Evolutionary conservation across 2,113 vertebrate genomes (phyloP).

Genomic region (Daboia siamensis): DNA sequence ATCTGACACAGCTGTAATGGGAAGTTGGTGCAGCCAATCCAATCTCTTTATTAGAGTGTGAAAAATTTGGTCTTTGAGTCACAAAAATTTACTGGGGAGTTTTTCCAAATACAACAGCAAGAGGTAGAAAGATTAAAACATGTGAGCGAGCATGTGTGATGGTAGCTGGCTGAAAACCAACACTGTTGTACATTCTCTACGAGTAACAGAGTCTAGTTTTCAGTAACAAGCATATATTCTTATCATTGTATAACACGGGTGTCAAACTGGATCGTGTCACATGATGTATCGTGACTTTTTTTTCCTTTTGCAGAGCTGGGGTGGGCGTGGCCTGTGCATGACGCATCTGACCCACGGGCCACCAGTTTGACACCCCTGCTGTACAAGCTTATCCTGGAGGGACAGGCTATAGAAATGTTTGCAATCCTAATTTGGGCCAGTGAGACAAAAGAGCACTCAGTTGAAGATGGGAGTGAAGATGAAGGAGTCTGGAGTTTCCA

Average conservation of each 20-base stretch:
- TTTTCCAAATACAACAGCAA: neutral
- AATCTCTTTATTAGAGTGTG: neutral
- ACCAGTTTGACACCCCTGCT: too few species aligned
- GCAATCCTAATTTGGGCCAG: neutral
- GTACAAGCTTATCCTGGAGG: neutral
- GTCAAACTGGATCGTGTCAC: too few species aligned
- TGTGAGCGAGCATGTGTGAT: neutral
- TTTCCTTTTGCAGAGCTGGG: too few species aligned
- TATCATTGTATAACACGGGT: neutral
- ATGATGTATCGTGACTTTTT: too few species aligned
- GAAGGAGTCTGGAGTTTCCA: constrained; percentile 23
- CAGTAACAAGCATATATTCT: neutral
- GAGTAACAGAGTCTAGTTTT: neutral
- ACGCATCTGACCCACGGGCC: too few species aligned
- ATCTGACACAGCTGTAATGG: neutral
- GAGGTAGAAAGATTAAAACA: neutral
- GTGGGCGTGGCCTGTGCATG: too few species aligned
- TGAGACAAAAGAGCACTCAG: neutral
- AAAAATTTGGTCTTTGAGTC: neutral
- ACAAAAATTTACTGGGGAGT: neutral
- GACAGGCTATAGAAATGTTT: neutral
- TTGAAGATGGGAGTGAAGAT: neutral
- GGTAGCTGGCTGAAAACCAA: neutral
- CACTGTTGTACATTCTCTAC: neutral
- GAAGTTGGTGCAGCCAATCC: neutral